Evolutionary conservation across 53 echinoderm and acorn worm species (phyloP).

Genomic region (Zoroaster sp.): DNA sequence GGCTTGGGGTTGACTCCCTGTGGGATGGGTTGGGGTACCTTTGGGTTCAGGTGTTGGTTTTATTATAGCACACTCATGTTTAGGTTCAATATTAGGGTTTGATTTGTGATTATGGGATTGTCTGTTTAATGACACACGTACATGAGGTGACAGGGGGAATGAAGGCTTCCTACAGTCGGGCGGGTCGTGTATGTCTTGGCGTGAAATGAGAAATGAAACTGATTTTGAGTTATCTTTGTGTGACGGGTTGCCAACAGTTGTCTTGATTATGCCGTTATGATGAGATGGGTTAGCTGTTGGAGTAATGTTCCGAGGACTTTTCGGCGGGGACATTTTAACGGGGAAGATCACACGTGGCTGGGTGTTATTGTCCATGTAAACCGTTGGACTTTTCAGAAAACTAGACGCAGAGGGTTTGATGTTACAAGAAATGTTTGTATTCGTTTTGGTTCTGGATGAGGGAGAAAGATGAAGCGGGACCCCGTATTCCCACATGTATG

Average conservation of each 20-base stretch:
- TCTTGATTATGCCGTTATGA: neutral
- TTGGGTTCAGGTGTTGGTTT: slow-evolving; percentile 35
- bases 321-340: neutral
- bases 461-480: neutral
- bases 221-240: slow-evolving; percentile 2
- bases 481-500: slow-evolving; percentile 35
- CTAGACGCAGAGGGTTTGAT: neutral
- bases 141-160: neutral
- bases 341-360: neutral
- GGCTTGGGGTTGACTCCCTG: neutral
- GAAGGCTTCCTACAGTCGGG: neutral
- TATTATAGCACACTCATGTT: slow-evolving; percentile 28
- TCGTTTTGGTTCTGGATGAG: neutral
- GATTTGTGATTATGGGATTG: neutral
- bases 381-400: neutral
- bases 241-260: neutral
- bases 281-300: neutral
- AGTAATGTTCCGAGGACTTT: neutral
- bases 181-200: neutral
- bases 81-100: slow-evolving; percentile 3
- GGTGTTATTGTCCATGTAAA: neutral
- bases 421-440: neutral
- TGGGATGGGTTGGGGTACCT: slow-evolving; percentile 40
- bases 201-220: slow-evolving; percentile 23
- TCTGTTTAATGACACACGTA: neutral